These are phyloP conservation scores for Mycalesis mineus DNA, from an alignment of 2,888 invertebrate genomes.

Conservation along the genomic window DNA sequence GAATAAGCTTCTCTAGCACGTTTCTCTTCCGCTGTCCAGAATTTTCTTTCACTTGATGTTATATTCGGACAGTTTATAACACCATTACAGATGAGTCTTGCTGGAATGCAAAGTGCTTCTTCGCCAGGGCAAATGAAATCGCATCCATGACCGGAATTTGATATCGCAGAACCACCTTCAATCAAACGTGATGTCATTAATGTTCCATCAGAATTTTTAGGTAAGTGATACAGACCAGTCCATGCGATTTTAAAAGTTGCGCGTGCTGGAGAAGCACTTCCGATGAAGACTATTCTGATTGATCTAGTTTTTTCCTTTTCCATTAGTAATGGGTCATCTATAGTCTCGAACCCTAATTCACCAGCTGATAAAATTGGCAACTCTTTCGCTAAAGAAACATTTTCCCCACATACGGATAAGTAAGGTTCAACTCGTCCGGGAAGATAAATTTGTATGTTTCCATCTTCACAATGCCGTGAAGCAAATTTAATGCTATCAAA, in stretches of 20 bases:
- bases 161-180: slow-evolving; percentile 69
- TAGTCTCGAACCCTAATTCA: slow-evolving; percentile 82
- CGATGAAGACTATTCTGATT: slow-evolving; percentile 84
- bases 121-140: slow-evolving; percentile 93
- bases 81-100: slow-evolving; percentile 90
- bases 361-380: slow-evolving; percentile 88
- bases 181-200: slow-evolving; percentile 87
- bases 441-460: slow-evolving; percentile 89
- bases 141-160: slow-evolving; percentile 78
- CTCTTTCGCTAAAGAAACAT: slow-evolving; percentile 88
- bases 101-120: slow-evolving; percentile 89
- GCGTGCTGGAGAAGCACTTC: slow-evolving; percentile 87
- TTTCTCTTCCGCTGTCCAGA: slow-evolving; percentile 71
- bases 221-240: slow-evolving; percentile 92
- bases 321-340: slow-evolving; percentile 74
- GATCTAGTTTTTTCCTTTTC: slow-evolving; percentile 81
- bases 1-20: slow-evolving; percentile 76
- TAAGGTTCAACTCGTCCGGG: slow-evolving; percentile 86
- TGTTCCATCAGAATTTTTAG: slow-evolving; percentile 88
- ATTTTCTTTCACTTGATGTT: slow-evolving; percentile 72
- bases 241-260: slow-evolving; percentile 93
- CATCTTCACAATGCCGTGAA: slow-evolving; percentile 90
- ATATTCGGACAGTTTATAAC: slow-evolving; percentile 91
- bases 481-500: slow-evolving; percentile 92
- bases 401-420: slow-evolving; percentile 90